phyloP scores from a whole-genome alignment of 2,797 vertebrate genomes.

The Pangasius larnaudii region DNA sequence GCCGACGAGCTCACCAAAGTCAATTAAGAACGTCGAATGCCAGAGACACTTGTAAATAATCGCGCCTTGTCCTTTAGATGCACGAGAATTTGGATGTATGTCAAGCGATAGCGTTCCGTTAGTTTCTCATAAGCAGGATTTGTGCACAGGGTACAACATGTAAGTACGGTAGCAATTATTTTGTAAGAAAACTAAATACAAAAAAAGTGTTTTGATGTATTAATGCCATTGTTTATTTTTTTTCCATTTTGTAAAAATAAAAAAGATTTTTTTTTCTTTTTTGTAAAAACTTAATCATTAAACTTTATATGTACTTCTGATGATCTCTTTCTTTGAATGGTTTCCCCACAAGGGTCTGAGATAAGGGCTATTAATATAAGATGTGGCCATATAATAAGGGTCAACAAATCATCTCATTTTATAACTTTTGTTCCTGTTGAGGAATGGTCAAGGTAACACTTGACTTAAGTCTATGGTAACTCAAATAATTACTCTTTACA shows the following conservation, averaged over 20 bases:
- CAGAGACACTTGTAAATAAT: slow-evolving; percentile 75
- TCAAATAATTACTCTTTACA: background rate
- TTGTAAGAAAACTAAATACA: slow-evolving; percentile 81
- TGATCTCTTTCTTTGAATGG: slow-evolving; percentile 29
- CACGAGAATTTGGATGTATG: slow-evolving; percentile 78
- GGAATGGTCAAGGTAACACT: background rate
- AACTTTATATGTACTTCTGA: slow-evolving; percentile 93
- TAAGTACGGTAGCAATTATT: slow-evolving; percentile 78
- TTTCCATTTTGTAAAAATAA: slow-evolving; percentile 74
- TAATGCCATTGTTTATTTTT: slow-evolving; percentile 92
- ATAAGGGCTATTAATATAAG: background rate
- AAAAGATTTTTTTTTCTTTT: background rate
- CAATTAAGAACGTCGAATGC: slow-evolving; percentile 12
- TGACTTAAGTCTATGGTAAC: background rate
- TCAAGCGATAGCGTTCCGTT: slow-evolving; percentile 56
- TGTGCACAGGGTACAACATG: slow-evolving; percentile 76
- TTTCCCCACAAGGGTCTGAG: background rate
- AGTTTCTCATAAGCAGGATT: slow-evolving; percentile 71
- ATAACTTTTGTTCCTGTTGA: background rate
- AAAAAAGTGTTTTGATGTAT: slow-evolving; percentile 87
- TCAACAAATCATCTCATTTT: background rate
- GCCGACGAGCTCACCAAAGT: slow-evolving; percentile 35
- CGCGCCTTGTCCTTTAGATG: slow-evolving; percentile 71
- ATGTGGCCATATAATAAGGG: background rate
- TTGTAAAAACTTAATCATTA: slow-evolving; percentile 76